Percentiles rank a stretch among this genome's conserved stretches.
These are phyloP conservation scores for Steinernema hermaphroditum DNA, from an alignment of 2,888 invertebrate species.

Conservation along the genomic window DNA sequence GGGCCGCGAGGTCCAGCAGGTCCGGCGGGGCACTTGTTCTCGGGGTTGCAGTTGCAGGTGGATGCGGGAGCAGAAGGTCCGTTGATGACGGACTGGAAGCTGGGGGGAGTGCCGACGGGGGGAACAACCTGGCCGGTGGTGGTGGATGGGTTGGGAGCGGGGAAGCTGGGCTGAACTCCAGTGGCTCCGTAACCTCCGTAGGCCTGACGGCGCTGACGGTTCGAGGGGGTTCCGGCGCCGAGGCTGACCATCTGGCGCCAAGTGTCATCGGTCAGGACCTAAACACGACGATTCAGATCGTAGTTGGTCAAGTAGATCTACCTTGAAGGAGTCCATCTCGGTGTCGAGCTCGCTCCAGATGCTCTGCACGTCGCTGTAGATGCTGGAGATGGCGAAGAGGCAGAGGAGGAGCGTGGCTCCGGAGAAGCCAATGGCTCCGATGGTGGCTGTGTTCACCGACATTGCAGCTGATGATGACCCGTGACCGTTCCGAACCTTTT, in stretches of 20 bases:
- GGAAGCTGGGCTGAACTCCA: too few relatives aligned
- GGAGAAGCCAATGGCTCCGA: too few relatives aligned
- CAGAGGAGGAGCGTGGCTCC: slow-evolving; percentile 15
- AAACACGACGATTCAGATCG: too few relatives aligned
- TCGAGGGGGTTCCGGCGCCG: slow-evolving; percentile 57
- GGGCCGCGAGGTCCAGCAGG: slow-evolving; percentile 45
- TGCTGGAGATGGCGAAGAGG: slow-evolving; percentile 24
- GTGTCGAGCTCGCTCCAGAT: slow-evolving; percentile 20
- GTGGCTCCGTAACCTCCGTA: too few relatives aligned
- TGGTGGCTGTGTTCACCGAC: too few relatives aligned
- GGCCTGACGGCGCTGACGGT: slow-evolving; percentile 55
- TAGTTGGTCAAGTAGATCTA: too few relatives aligned
- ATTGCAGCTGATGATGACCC: too few relatives aligned
- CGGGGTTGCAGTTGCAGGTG: slow-evolving; percentile 42
- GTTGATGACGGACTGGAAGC: slow-evolving; percentile 1
- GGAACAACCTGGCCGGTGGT: too few relatives aligned
- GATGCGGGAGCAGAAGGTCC: not conserved
- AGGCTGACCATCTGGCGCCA: slow-evolving; percentile 61
- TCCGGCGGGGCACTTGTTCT: slow-evolving; percentile 59
- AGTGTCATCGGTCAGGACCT: slow-evolving; percentile 57
- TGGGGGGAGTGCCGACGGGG: too few relatives aligned
- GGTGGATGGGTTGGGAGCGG: too few relatives aligned
- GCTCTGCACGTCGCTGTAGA: slow-evolving; percentile 29
- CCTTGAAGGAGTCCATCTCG: slow-evolving; percentile 29
- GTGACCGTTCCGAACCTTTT: too few relatives aligned